Evolutionary conservation across 1,140 invertebrate species (phyloP).

Genomic region (Caenorhabditis latens): DNA sequence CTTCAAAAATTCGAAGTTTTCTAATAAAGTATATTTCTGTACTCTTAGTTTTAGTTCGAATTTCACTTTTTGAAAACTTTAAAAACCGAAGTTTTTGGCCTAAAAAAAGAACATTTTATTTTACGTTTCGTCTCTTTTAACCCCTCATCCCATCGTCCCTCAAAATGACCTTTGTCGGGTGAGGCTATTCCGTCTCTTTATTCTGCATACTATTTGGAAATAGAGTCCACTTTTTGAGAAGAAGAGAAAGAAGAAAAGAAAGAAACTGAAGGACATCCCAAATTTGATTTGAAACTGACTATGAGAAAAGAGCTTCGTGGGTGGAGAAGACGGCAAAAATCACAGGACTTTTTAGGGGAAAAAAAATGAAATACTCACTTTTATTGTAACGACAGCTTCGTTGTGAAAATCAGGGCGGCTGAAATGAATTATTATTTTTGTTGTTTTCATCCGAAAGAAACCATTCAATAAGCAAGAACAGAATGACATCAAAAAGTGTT

Average conservation of each 20-base stretch:
- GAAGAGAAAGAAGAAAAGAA: not conserved
- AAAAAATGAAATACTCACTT: not conserved
- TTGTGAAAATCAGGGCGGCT: too few species aligned
- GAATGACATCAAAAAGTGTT: not conserved
- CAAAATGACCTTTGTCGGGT: conserved; percentile 30
- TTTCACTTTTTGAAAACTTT: too few species aligned
- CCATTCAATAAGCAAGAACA: not conserved
- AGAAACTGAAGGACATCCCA: not conserved
- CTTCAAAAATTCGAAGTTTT: too few species aligned
- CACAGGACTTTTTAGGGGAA: too few species aligned
- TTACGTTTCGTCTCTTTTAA: conserved; percentile 15
- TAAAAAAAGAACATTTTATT: not conserved
- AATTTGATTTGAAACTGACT: conserved; percentile 24
- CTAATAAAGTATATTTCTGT: too few species aligned
- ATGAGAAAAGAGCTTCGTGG: not conserved
- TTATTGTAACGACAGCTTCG: not conserved
- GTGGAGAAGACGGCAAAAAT: not conserved
- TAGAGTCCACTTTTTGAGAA: not conserved
- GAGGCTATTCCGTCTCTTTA: not conserved
- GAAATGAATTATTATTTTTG: too few species aligned
- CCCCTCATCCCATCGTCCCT: not conserved
- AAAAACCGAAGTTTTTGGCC: not conserved
- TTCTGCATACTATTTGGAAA: conserved; percentile 1
- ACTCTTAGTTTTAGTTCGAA: too few species aligned
- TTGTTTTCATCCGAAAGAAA: not conserved